Evolutionary conservation across 2,888 invertebrate genomes (phyloP).

Genomic region (Thalpophila matura): DNA sequence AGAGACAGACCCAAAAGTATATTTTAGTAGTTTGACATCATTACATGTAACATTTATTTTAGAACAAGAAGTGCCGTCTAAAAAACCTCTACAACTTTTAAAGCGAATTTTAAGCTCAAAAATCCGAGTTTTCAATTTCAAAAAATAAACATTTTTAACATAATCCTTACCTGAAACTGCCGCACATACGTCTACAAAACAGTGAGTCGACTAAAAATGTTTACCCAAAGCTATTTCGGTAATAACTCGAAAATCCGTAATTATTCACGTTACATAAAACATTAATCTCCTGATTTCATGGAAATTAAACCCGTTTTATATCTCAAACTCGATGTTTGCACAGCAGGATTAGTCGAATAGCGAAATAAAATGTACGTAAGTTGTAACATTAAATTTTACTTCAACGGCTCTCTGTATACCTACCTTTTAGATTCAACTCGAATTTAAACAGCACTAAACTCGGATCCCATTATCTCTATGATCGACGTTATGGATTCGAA

Average conservation of each 20-base stretch:
- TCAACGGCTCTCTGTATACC: slow-evolving; percentile 9
- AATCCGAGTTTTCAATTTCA: slow-evolving; percentile 3
- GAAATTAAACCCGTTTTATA: slow-evolving; percentile 49
- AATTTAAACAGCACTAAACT: slow-evolving; percentile 35
- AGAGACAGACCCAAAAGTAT: neutral
- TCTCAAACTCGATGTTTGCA: slow-evolving; percentile 40
- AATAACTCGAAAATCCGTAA: slow-evolving; percentile 32
- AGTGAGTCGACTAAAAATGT: slow-evolving; percentile 1
- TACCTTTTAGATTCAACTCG: slow-evolving; percentile 23
- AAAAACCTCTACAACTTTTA: neutral
- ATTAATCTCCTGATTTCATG: slow-evolving; percentile 43
- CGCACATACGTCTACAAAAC: neutral
- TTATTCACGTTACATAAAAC: slow-evolving; percentile 47
- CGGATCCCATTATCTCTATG: slow-evolving; percentile 43
- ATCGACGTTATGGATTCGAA: slow-evolving; percentile 47
- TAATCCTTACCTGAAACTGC: neutral
- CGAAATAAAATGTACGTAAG: slow-evolving; percentile 47
- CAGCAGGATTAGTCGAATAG: slow-evolving; percentile 42
- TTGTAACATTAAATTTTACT: slow-evolving; percentile 44
- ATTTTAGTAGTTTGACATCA: slow-evolving; percentile 3
- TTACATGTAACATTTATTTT: too few relatives aligned
- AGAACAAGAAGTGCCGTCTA: neutral
- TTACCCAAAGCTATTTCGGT: slow-evolving; percentile 10
- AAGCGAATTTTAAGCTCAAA: slow-evolving; percentile 1
- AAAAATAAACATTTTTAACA: too few relatives aligned